These are phyloP conservation scores for Siniperca knerii DNA, from an alignment of 2,113 vertebrate species.

Conservation along the genomic window DNA sequence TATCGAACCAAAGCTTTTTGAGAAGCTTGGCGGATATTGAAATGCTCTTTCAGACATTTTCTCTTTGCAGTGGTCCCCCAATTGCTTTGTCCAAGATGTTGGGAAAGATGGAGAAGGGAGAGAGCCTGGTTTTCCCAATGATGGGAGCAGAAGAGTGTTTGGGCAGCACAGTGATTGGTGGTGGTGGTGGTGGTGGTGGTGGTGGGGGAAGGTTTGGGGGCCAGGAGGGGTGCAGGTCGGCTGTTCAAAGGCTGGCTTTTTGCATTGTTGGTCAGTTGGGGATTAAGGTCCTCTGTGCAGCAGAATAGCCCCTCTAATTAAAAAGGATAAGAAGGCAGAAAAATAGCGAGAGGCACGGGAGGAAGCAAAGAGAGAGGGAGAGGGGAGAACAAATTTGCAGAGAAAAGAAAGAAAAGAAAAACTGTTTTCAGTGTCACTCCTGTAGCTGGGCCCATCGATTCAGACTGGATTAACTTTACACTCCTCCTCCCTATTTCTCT, in stretches of 20 bases:
- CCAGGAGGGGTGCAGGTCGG: slow-evolving; percentile 74
- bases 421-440: slow-evolving; percentile 84
- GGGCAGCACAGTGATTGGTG: slow-evolving; percentile 52
- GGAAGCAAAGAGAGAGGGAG: slow-evolving; percentile 79
- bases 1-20: slow-evolving; percentile 27
- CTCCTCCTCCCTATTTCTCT: slow-evolving; percentile 69
- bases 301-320: slow-evolving; percentile 87
- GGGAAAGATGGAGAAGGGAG: slow-evolving; percentile 50
- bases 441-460: slow-evolving; percentile 77
- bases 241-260: slow-evolving; percentile 86
- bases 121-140: slow-evolving; percentile 47
- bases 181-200: slow-evolving; percentile 38
- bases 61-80: slow-evolving; percentile 32
- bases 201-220: slow-evolving; percentile 42
- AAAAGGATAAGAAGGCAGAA: slow-evolving; percentile 86
- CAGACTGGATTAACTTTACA: slow-evolving; percentile 84
- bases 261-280: slow-evolving; percentile 86
- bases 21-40: slow-evolving; percentile 58
- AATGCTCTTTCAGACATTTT: slow-evolving; percentile 58
- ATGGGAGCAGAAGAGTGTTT: slow-evolving; percentile 67
- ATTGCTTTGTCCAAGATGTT: slow-evolving; percentile 61
- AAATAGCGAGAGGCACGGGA: slow-evolving; percentile 83
- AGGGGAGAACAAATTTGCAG: slow-evolving; percentile 81
- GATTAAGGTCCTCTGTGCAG: slow-evolving; percentile 83
- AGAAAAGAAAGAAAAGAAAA: slow-evolving; percentile 83